These are phyloP conservation scores for Argyrosomus regius DNA, from an alignment of 2,797 vertebrate genomes.

Conservation along the genomic window DNA sequence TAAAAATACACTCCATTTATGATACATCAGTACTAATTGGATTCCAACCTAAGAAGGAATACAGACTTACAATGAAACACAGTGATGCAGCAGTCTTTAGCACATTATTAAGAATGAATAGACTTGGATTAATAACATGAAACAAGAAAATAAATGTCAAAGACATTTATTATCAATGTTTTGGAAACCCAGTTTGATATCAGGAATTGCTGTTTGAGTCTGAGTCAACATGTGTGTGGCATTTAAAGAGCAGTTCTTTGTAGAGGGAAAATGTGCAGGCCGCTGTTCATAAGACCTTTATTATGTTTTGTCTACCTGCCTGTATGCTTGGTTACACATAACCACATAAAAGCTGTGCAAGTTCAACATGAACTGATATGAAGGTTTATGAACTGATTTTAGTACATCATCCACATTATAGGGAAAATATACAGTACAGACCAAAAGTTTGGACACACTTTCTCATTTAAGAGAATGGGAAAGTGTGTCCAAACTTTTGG, in stretches of 20 bases:
- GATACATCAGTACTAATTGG: slow-evolving; percentile 57
- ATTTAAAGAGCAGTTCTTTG: slow-evolving; percentile 39
- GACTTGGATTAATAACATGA: not conserved
- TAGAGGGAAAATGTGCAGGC: slow-evolving; percentile 8
- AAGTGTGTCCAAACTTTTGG: too few species aligned
- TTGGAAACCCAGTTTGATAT: slow-evolving; percentile 25
- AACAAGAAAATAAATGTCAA: not conserved
- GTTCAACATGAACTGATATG: slow-evolving; percentile 32
- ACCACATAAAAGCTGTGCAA: slow-evolving; percentile 46
- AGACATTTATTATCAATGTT: not conserved
- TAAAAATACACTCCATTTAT: slow-evolving; percentile 59
- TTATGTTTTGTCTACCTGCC: slow-evolving; percentile 55
- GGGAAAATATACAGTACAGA: too few species aligned
- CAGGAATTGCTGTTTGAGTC: slow-evolving; percentile 24
- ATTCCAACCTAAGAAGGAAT: slow-evolving; percentile 38
- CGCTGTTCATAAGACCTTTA: slow-evolving; percentile 39
- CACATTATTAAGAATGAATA: slow-evolving; percentile 4
- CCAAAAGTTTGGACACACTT: too few species aligned
- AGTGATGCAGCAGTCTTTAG: not conserved
- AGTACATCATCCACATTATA: slow-evolving; percentile 15
- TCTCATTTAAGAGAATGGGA: too few species aligned
- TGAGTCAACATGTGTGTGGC: slow-evolving; percentile 38
- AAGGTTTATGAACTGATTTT: slow-evolving; percentile 43
- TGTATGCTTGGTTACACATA: slow-evolving; percentile 17
- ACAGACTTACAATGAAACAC: slow-evolving; percentile 32